Percentiles rank a stretch among this genome's conserved stretches.
These are phyloP conservation scores for Drosophila pseudotakahashii DNA, from an alignment of 2,888 invertebrate genomes.

Conservation along the genomic window DNA sequence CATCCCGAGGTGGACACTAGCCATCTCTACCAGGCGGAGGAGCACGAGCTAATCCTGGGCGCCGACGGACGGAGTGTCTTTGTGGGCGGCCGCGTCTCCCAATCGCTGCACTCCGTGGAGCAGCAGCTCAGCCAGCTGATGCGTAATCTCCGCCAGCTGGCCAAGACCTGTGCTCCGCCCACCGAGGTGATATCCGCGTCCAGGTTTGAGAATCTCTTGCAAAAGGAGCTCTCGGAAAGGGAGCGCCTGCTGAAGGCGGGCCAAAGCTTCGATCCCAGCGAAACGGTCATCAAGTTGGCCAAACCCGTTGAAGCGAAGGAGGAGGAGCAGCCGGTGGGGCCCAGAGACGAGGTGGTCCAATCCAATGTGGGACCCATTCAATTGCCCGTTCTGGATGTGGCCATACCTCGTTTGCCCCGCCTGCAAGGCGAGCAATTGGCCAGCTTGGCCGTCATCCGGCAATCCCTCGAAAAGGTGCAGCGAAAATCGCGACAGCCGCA, in stretches of 20 bases:
- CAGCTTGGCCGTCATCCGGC: constrained; percentile 52
- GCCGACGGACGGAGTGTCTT: constrained; percentile 47
- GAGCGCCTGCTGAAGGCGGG: constrained; percentile 45
- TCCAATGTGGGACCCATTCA: constrained; percentile 47
- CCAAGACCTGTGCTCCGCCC: constrained; percentile 57
- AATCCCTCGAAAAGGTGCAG: constrained; percentile 42
- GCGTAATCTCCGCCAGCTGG: constrained; percentile 28
- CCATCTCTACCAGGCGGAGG: constrained; percentile 33
- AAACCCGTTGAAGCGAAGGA: constrained; percentile 3
- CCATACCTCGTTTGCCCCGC: constrained; percentile 49
- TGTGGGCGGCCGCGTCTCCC: constrained; percentile 48
- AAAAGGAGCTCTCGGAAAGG: constrained; percentile 43
- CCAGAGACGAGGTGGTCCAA: constrained; percentile 10
- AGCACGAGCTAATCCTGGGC: constrained; percentile 36
- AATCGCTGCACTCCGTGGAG: constrained; percentile 45
- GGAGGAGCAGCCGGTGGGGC: neutral
- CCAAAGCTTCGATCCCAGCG: constrained; percentile 14
- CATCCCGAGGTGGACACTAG: constrained; percentile 37
- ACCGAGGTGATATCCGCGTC: constrained; percentile 49
- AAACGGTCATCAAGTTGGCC: constrained; percentile 29
- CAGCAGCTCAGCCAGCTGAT: constrained; percentile 44
- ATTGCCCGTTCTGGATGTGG: constrained; percentile 33
- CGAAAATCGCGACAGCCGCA: constrained; percentile 17
- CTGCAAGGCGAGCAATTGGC: constrained; percentile 58
- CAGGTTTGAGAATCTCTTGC: constrained; percentile 40